Evolutionary conservation across 2,113 vertebrate species (phyloP).

Genomic region (Prunella fulvescens): DNA sequence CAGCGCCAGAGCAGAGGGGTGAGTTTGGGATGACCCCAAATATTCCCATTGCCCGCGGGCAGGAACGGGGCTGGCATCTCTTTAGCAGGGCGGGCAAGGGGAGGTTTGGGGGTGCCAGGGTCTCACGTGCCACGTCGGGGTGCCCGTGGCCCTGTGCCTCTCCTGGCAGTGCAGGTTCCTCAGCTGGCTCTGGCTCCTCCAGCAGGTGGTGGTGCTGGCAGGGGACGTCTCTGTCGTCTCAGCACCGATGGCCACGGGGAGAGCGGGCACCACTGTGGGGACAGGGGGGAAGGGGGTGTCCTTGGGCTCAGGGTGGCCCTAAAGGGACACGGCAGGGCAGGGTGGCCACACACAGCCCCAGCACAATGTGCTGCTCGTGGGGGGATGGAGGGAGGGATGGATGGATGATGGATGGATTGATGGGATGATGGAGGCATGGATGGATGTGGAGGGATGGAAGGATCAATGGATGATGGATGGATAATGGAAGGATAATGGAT

Average conservation of each 20-base stretch:
- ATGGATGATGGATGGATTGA: fast-evolving
- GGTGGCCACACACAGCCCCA: fast-evolving
- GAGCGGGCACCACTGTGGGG: slow-evolving; percentile 63
- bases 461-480: background rate
- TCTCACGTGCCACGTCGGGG: slow-evolving; percentile 63
- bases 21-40: background rate
- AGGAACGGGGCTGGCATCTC: fast-evolving
- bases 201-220: slow-evolving; percentile 49
- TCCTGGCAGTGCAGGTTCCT: slow-evolving; percentile 56
- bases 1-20: fast-evolving
- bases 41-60: fast-evolving
- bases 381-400: background rate
- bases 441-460: background rate
- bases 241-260: background rate
- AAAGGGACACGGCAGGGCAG: fast-evolving
- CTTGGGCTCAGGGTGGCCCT: fast-evolving
- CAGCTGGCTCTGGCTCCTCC: slow-evolving; percentile 45
- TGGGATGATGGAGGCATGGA: background rate
- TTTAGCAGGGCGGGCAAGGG: fast-evolving
- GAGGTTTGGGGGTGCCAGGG: background rate
- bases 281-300: fast-evolving
- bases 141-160: slow-evolving; percentile 13
- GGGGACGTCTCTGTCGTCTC: background rate
- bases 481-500: background rate
- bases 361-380: fast-evolving